Evolutionary conservation across 2,113 vertebrate species (phyloP).

Genomic region (Bungarus multicinctus): DNA sequence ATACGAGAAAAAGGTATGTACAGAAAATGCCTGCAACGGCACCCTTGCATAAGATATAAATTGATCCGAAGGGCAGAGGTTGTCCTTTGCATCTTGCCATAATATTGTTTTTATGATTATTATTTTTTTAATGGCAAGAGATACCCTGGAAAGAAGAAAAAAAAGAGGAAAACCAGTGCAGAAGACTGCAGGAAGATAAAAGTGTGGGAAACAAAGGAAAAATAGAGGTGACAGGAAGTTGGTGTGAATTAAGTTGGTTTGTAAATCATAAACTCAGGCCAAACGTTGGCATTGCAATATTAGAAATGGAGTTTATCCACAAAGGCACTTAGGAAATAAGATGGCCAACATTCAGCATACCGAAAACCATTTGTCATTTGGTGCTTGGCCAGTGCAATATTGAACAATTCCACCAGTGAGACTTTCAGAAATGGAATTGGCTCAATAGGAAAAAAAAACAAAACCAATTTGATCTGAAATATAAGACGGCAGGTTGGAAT

Average conservation of each 20-base stretch:
- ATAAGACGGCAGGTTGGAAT: not conserved
- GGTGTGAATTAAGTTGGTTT: not conserved
- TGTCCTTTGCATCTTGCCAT: not conserved
- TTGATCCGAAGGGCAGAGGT: not conserved
- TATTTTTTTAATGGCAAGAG: not conserved
- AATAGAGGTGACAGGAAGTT: not conserved
- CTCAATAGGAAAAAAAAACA: not conserved
- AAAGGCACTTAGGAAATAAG: not conserved
- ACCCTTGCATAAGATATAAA: not conserved
- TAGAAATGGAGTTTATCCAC: not conserved
- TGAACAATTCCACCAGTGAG: not conserved
- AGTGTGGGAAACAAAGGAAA: not conserved
- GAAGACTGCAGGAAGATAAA: not conserved
- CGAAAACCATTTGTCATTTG: not conserved
- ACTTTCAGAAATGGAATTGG: not conserved
- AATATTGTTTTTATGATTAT: not conserved
- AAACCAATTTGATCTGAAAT: not conserved
- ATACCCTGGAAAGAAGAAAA: not conserved
- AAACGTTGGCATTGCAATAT: not conserved
- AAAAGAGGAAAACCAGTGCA: not conserved
- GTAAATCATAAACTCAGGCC: not conserved
- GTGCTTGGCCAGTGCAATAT: not conserved
- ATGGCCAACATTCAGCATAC: not conserved
- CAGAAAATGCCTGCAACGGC: constrained; percentile 2
- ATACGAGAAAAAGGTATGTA: constrained; percentile 12